Conservation (phyloP, 2,797 vertebrate genomes). For the Lithobates pipiens region DNA sequence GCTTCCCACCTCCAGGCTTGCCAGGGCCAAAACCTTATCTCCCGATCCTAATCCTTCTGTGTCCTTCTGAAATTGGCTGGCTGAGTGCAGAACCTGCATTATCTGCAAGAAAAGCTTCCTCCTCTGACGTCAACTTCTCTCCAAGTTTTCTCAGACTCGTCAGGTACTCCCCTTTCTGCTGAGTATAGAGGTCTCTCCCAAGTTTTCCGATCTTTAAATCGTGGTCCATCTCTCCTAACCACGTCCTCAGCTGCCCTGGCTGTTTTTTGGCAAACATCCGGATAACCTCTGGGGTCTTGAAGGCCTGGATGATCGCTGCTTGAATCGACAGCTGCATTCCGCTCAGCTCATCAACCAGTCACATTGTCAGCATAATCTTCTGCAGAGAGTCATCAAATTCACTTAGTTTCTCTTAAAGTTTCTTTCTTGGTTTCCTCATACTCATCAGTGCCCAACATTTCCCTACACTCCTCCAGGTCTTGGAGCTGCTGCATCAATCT, state of each 20-base stretch:
- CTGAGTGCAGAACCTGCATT: too few species aligned
- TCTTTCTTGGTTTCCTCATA: conserved; percentile 98
- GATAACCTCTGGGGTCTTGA: conserved; percentile 98
- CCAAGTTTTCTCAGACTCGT: conserved; percentile 93
- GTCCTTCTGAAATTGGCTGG: too few species aligned
- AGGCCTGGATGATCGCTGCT: conserved; percentile 97
- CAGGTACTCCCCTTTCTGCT: conserved; percentile 96
- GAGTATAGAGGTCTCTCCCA: conserved; percentile 82
- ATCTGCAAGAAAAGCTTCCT: too few species aligned
- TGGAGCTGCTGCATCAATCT: conserved; percentile 97
- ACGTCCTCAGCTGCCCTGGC: conserved; percentile 91
- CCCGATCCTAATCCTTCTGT: conserved; percentile 82
- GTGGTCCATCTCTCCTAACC: conserved; percentile 95
- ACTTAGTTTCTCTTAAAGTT: conserved; percentile 91
- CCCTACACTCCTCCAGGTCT: conserved; percentile 97
- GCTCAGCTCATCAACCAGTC: conserved; percentile 96
- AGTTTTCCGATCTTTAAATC: conserved; percentile 95
- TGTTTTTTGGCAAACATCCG: conserved; percentile 98
- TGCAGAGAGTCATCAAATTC: conserved; percentile 96
- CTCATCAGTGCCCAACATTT: conserved; percentile 92
- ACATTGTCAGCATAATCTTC: conserved; percentile 97
- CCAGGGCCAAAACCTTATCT: conserved; percentile 96
- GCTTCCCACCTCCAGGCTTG: conserved; percentile 91
- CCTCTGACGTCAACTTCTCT: conserved; percentile 77
- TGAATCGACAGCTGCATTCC: conserved; percentile 98